Base-by-base conservation (phyloP, 2,797 vertebrate genomes). In the Alectoris magna region DNA sequence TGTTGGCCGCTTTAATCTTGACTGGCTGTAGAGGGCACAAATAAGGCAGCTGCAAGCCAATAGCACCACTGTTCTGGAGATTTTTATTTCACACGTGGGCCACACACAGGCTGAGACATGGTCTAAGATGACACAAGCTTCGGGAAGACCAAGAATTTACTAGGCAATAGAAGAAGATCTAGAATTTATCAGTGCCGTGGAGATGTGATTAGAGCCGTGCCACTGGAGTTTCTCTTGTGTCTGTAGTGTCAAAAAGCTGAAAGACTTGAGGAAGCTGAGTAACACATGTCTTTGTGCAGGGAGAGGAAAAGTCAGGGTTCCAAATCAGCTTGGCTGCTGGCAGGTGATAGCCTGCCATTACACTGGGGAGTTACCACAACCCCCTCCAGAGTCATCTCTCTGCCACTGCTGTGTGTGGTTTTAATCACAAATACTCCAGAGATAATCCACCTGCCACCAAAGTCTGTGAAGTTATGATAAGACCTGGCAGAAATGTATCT, bases 371-470 rank as follows among this genome's bases (percentile, higher is more conserved):
- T 41, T 31, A 74, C 22, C 88, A 83, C 48, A 91, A 64, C 36
- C 55, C 43, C 43, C 74, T 56, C 69, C 79, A 67, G 84, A 78
- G 75, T 63, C 84, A 73, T 67, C 94, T 67, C 49, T 69, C 88
- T 94, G 93, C 88, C 53, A 12, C 75, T 82, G 68, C 81, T 66
- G 60, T 2, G 75, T 66, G 70, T 59, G 88, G n/a, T 53, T 94
- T 80, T 89, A 66, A 75, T 85, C 87, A 85, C 26, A 29, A 69
- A 51, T 31, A 14, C 81, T 70, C 90, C 27, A 34, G 69, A 69
- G 58, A 29, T 38, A 51, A 81, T 38, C 76, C 73, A 60, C 59
- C 91, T 89, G 66, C 66, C 86, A 85, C 84, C 73, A 59, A 66
- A 85, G 72, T 17, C 70, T 81, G 63, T 17, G 59, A 81, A 71